Percentiles rank a stretch among this genome's conserved stretches.
These are phyloP conservation scores for Lithosia quadra DNA, from an alignment of 2,888 invertebrate species.

Conservation along the genomic window DNA sequence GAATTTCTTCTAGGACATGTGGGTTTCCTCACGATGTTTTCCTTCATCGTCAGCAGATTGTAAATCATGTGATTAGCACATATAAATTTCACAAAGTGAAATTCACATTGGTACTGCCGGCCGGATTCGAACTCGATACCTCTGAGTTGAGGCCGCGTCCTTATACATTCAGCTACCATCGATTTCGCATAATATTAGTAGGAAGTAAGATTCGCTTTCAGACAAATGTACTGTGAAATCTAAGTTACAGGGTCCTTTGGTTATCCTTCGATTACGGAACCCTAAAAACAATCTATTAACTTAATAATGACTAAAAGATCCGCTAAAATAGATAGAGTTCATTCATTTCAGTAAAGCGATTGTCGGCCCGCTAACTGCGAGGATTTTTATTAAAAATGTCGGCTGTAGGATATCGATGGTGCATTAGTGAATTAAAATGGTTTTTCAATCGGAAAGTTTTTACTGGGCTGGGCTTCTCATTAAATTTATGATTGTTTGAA, in stretches of 20 bases:
- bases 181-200: too few species aligned
- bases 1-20: too few species aligned
- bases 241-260: not conserved
- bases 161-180: too few species aligned
- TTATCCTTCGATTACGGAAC: not conserved
- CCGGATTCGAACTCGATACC: too few species aligned
- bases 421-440: constrained; percentile 67
- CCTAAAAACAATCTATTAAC: constrained; percentile 6
- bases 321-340: constrained; percentile 30
- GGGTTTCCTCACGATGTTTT: too few species aligned
- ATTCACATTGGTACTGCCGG: too few species aligned
- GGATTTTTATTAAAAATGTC: constrained; percentile 54
- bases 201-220: too few species aligned
- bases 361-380: constrained; percentile 32
- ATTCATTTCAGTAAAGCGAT: constrained; percentile 38
- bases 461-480: constrained; percentile 59
- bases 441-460: constrained; percentile 56
- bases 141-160: too few species aligned
- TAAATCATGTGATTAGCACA: too few species aligned
- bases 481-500: constrained; percentile 78
- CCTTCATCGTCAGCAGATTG: too few species aligned
- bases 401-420: constrained; percentile 48
- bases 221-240: too few species aligned
- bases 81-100: too few species aligned
- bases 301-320: constrained; percentile 33